These are phyloP conservation scores for Apogon talboti DNA, from an alignment of 2,797 vertebrate species.

Conservation along the genomic window DNA sequence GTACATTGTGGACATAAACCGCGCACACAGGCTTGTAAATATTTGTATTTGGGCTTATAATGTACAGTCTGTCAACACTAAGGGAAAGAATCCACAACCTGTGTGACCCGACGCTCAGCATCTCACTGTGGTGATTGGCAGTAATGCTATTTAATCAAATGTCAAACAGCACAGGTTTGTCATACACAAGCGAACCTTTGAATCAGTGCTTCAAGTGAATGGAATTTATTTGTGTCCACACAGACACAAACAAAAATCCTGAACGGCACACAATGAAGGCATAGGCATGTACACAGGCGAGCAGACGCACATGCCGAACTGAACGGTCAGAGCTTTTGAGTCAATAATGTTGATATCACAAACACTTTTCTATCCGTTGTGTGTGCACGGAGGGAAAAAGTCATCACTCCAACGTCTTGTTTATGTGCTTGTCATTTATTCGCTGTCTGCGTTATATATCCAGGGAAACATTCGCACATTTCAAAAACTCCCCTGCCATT, in stretches of 20 bases:
- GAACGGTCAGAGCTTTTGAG: slow-evolving; percentile 55
- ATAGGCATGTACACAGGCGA: slow-evolving; percentile 9
- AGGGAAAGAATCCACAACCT: slow-evolving; percentile 56
- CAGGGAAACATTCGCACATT: slow-evolving; percentile 75
- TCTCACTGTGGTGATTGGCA: slow-evolving; percentile 78
- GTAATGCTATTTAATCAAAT: slow-evolving; percentile 84
- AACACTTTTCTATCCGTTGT: slow-evolving; percentile 54
- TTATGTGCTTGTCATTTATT: slow-evolving; percentile 82
- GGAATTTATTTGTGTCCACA: slow-evolving; percentile 36
- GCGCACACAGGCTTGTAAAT: slow-evolving; percentile 63
- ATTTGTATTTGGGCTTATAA: slow-evolving; percentile 56
- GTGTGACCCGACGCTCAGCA: slow-evolving; percentile 61
- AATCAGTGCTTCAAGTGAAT: slow-evolving; percentile 54
- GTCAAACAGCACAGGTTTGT: slow-evolving; percentile 80
- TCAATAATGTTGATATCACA: slow-evolving; percentile 77
- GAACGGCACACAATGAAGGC: slow-evolving; percentile 31
- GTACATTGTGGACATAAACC: slow-evolving; percentile 50
- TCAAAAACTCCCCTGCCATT: slow-evolving; percentile 82
- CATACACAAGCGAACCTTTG: slow-evolving; percentile 76
- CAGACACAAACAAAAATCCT: slow-evolving; percentile 47
- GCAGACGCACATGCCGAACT: slow-evolving; percentile 19
- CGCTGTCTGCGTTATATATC: slow-evolving; percentile 70
- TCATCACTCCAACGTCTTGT: slow-evolving; percentile 77
- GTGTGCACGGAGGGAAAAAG: slow-evolving; percentile 52
- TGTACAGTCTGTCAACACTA: slow-evolving; percentile 56